A percentile compares a stretch with the other conserved stretches of the same genome.
These are phyloP conservation scores for Belonocnema kinseyi DNA, from an alignment of 1,140 invertebrate species.

Conservation along the genomic window DNA sequence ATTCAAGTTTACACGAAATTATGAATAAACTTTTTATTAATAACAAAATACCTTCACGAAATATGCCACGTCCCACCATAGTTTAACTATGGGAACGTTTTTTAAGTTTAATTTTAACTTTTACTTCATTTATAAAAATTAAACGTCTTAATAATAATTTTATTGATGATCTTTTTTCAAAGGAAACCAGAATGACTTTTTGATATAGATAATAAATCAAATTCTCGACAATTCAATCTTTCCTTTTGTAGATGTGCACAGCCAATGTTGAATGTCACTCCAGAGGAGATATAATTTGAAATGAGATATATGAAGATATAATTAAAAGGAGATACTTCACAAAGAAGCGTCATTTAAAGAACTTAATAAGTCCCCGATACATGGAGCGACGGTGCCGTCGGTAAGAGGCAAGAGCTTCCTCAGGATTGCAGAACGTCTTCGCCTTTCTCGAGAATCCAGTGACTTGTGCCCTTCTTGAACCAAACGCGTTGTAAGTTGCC, in stretches of 20 bases:
- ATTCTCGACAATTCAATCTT: neutral
- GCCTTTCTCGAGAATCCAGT: conserved; percentile 32
- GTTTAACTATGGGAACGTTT: too few relatives aligned
- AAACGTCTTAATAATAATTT: too few relatives aligned
- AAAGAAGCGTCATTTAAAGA: conserved; percentile 2
- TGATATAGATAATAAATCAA: neutral
- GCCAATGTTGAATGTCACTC: neutral
- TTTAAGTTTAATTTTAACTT: too few relatives aligned
- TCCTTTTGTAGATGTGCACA: neutral
- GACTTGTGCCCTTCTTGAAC: conserved; percentile 1
- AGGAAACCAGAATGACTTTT: too few relatives aligned
- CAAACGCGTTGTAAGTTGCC: conserved; percentile 3
- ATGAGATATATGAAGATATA: conserved; percentile 21
- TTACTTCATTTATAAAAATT: too few relatives aligned
- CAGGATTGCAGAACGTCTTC: conserved; percentile 13
- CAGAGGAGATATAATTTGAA: neutral
- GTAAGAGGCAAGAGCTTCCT: conserved; percentile 14
- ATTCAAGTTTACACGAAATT: too few relatives aligned
- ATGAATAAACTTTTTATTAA: too few relatives aligned
- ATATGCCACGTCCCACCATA: too few relatives aligned
- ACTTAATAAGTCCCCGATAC: conserved; percentile 25
- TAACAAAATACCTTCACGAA: too few relatives aligned
- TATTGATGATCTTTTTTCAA: too few relatives aligned
- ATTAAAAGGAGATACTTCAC: neutral
- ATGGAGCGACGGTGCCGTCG: conserved; percentile 23